Evolutionary conservation across 2,888 invertebrate species (phyloP), one percentile per base, ranked within the genome.

Genomic region (Sussaba pulchella): DNA sequence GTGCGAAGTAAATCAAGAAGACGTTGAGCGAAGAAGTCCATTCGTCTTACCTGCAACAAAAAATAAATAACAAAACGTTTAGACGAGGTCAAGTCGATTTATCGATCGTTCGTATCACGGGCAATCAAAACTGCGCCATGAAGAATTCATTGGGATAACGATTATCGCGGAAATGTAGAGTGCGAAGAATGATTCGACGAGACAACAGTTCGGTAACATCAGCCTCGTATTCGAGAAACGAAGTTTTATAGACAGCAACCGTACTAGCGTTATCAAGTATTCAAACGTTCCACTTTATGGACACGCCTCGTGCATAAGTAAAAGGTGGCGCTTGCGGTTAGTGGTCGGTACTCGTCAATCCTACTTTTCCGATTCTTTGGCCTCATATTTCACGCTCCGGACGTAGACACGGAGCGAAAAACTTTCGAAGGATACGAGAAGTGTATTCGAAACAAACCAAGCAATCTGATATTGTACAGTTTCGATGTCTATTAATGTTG

Each of bases 301-400:
- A 71, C 78, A 77, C 63, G 69, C 74, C 71, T 82, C 78, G 78
- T 89, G 83, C 85, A 89, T 89, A 89, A 89, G 81, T 88, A 84
- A 89, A 79, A 78, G 63, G 64, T 81, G 89, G 88, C 89, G 89
- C 89, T 89, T 88, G 87, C 82, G 84, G 86, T 87, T 88, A 86
- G 73, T 67, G 64, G 54, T 72, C 61, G 43, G 26, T 9, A 36
- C 69, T 69, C 39, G 54, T 21, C 41, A 54, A 54, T 54, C 69
- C 41, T 69, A 69, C 54, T 54, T 69, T 54, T 41, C 41, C 12
- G 54, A 41, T 71, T 64, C 39, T 61, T 61, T 36, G 26, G 14
- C 24, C 59, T 43, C 31, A 39, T 6, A 21, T 10, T 14, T n/a
- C 19, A 6, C 12, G 52, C 26, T 24, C 14, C 1, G 8, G 47